Evolutionary conservation across 2,888 invertebrate genomes (phyloP).

Genomic region (Ormia ochracea): DNA sequence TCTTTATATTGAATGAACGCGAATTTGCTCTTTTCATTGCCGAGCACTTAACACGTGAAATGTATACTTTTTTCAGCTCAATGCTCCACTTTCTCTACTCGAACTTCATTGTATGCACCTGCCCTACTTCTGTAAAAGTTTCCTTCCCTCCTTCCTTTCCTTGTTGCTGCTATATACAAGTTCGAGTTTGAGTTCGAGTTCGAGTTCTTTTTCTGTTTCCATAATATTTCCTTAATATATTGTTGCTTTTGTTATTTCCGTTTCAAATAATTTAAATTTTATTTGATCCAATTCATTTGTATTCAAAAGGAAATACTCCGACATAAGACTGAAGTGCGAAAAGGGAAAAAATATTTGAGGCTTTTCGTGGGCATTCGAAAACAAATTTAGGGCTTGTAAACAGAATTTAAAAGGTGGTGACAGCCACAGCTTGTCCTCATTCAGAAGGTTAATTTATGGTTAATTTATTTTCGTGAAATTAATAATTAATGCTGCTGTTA

Average conservation of each 20-base stretch:
- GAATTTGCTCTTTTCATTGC: conserved; percentile 36
- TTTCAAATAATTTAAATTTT: conserved; percentile 15
- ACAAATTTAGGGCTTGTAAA: conserved; percentile 4
- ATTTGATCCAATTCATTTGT: conserved; percentile 7
- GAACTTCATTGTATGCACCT: neutral
- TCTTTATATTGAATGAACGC: too few species aligned
- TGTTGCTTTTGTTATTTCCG: neutral
- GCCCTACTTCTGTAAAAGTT: neutral
- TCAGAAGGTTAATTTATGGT: neutral
- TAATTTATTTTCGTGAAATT: conserved; percentile 5
- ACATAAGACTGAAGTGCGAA: neutral
- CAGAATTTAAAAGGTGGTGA: conserved; percentile 24
- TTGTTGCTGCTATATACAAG: neutral
- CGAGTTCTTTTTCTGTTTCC: too few species aligned
- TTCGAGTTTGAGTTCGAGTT: too few species aligned
- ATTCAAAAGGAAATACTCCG: conserved; percentile 7
- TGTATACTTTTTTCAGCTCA: neutral
- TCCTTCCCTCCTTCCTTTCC: neutral
- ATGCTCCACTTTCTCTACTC: neutral
- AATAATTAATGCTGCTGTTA: conserved; percentile 19
- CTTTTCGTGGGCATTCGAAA: neutral
- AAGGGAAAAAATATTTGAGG: conserved; percentile 20
- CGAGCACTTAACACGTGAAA: conserved; percentile 56
- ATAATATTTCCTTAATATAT: neutral
- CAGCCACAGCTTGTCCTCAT: neutral